Evolutionary conservation across 2,888 invertebrate genomes (phyloP).

Genomic region (Hymenopus coronatus): DNA sequence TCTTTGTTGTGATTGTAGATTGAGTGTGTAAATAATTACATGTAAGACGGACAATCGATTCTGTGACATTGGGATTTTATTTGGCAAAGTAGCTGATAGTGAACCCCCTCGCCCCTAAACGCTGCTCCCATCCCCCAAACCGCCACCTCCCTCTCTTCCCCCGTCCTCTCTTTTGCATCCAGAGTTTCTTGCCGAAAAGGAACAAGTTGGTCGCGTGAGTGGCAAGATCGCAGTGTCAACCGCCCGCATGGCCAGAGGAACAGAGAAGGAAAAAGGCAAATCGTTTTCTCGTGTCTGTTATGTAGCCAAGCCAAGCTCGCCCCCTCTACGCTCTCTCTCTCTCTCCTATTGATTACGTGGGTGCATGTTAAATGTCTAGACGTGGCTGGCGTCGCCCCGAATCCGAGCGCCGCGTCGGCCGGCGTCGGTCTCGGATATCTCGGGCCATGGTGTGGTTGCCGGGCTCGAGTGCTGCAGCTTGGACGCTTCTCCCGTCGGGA

Average conservation of each 20-base stretch:
- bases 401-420: not conserved
- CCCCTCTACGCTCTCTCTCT: not conserved
- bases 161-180: not conserved
- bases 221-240: not conserved
- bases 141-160: not conserved
- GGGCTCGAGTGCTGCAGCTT: not conserved
- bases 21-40: no score
- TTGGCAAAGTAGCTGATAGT: not conserved
- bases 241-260: not conserved
- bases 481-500: not conserved
- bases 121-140: not conserved
- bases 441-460: not conserved
- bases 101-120: not conserved
- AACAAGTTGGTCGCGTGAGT: not conserved
- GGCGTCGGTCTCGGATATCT: not conserved
- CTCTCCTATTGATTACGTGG: slow-evolving; percentile 25
- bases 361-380: slow-evolving; percentile 25
- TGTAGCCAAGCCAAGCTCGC: not conserved
- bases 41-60: no score
- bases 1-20: no score
- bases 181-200: not conserved
- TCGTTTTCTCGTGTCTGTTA: not conserved
- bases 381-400: not conserved
- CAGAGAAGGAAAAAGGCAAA: not conserved
- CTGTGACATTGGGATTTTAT: not conserved